Percentiles rank a stretch among this genome's conserved stretches.
Conservation (phyloP, 2,888 invertebrate genomes). For the Cataglyphis albicans region DNA sequence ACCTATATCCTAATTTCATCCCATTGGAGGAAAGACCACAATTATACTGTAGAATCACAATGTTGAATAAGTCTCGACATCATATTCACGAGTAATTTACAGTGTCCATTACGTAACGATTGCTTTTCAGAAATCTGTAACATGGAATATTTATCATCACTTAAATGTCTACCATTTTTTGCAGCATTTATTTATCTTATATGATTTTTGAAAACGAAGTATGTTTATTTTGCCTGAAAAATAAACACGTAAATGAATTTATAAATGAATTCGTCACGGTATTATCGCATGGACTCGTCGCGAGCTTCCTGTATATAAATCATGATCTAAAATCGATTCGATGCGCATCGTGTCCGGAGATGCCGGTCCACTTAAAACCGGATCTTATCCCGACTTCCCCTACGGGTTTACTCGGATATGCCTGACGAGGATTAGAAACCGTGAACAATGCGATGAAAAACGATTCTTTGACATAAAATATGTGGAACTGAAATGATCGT, state of each 20-base stretch:
- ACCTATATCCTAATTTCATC: conserved; percentile 29
- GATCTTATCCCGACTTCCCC: conserved; percentile 8
- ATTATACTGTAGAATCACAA: background rate
- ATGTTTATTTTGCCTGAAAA: background rate
- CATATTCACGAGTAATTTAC: conserved; percentile 44
- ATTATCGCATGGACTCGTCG: conserved; percentile 6
- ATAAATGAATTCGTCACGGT: conserved; percentile 26
- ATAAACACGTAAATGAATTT: background rate
- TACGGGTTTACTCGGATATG: conserved; percentile 6
- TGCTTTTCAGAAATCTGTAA: conserved; percentile 66
- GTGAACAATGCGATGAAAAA: conserved; percentile 24
- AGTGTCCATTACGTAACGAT: conserved; percentile 59
- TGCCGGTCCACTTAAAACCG: conserved; percentile 34
- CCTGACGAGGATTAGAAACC: conserved; percentile 29
- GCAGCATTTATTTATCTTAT: background rate
- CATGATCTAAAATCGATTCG: conserved; percentile 50
- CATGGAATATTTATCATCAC: conserved; percentile 10
- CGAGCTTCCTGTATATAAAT: conserved; percentile 44
- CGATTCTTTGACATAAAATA: conserved; percentile 21
- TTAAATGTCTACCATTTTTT: background rate
- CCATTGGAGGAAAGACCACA: background rate
- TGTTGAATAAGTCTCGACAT: background rate
- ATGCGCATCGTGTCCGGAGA: conserved; percentile 22
- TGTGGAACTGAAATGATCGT: conserved; percentile 23
- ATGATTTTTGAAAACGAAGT: background rate